phyloP scores from a whole-genome alignment of 2,888 invertebrate genomes.

The Oxyteleia sp. region DNA sequence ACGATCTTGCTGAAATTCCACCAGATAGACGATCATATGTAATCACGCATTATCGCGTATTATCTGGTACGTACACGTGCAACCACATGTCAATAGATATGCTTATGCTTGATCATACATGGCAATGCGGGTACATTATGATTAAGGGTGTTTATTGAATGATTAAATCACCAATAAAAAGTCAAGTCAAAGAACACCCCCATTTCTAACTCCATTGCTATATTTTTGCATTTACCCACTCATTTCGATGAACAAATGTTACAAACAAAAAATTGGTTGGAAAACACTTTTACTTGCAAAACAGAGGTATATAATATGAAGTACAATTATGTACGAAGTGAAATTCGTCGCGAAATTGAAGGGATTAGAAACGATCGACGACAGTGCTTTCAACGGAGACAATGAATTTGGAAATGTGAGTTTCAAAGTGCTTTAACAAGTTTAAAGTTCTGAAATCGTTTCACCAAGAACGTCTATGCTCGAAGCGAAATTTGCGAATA shows the following conservation, averaged over 20 bases:
- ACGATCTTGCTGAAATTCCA: background rate
- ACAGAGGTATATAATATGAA: background rate
- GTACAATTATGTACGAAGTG: slow-evolving; percentile 5
- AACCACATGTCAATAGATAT: slow-evolving; percentile 22
- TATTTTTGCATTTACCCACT: too few relatives aligned
- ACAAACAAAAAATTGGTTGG: too few relatives aligned
- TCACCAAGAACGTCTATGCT: slow-evolving; percentile 17
- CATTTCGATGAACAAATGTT: too few relatives aligned
- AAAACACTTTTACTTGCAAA: too few relatives aligned
- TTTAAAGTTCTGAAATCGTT: slow-evolving; percentile 44
- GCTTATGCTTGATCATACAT: slow-evolving; percentile 10
- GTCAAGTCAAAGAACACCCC: too few relatives aligned
- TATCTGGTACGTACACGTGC: slow-evolving; percentile 10
- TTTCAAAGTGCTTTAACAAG: slow-evolving; percentile 51
- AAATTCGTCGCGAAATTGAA: slow-evolving; percentile 2
- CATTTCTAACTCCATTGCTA: too few relatives aligned
- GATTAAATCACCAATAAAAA: too few relatives aligned
- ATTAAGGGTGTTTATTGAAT: background rate
- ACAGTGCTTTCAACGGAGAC: slow-evolving; percentile 34
- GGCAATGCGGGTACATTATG: background rate
- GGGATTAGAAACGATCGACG: slow-evolving; percentile 33
- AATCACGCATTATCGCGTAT: slow-evolving; percentile 25
- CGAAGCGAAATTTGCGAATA: slow-evolving; percentile 25
- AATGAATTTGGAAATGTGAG: slow-evolving; percentile 48
- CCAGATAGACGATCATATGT: slow-evolving; percentile 1